Base-by-base conservation (phyloP, 23 tunicate species). In the Trididemnum nubilum region DNA sequence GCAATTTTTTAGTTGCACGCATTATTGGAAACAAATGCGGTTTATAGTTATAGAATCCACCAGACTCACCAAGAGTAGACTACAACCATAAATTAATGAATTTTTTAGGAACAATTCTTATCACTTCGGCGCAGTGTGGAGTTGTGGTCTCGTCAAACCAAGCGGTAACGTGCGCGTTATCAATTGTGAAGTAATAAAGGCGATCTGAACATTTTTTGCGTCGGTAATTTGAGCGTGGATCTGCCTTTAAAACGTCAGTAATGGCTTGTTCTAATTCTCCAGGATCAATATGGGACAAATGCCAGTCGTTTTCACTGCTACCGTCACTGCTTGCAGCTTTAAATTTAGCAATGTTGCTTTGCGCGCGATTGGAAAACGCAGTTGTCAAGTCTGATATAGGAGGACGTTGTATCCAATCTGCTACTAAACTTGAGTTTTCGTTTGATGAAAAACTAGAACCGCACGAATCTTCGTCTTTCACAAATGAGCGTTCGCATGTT, bases 211-310 rank as follows among this genome's bases (percentile, higher is more conserved):
- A 93, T 60, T 93, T 93, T 15, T 87, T 76, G 0, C 93, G 74
- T 31, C 98, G 80, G 57, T 93, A 93, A 40, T 31, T 84, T 24
- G 98, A 93, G 0, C 98, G 83, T 4, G 98, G 98, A 81, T 93
- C 98, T 33, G 87, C 89, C 66, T 32, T 67, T 33, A 93, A 67
- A 44, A 93, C 64, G 26, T 87, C 92, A 24, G 64, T 75, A 34
- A 93, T 88, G 1, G 82, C 82, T 50, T 74, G 76, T 9, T 59
- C 34, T 4, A 92, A n/a, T 21, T 73, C 81, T 28, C 59, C 81
- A 0, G 83, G 83, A 30, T 69, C 28, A 24, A 85, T 29, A 28
- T 65, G 60, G 18, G 69, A 35, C 25, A 85, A 38, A 19, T 30
- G 22, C 76, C 81, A 81, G 15, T 87, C 39, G 12, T 19, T 37